phyloP scores from a whole-genome alignment of 2,888 invertebrate genomes.

The Hemicrepidius hirtus region DNA sequence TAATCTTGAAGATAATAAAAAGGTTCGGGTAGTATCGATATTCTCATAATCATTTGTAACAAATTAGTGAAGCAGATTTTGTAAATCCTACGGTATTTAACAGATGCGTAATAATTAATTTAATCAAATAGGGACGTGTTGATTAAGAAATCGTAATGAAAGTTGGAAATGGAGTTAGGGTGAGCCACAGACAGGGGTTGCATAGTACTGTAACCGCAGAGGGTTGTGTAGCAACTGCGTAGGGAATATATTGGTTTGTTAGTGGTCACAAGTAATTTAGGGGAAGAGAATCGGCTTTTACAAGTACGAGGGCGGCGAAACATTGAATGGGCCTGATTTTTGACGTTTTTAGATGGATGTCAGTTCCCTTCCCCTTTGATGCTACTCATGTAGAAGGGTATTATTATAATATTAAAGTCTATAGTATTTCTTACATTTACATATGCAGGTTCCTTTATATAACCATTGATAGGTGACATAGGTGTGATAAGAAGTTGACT shows the following conservation, averaged over 20 bases:
- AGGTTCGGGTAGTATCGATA: not conserved
- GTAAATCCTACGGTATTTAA: constrained; percentile 52
- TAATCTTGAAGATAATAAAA: not conserved
- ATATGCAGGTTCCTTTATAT: not conserved
- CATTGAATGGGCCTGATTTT: constrained; percentile 58
- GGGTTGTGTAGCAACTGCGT: constrained; percentile 56
- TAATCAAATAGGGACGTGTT: constrained; percentile 56
- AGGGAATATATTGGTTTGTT: constrained; percentile 60
- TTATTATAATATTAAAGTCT: constrained; percentile 48
- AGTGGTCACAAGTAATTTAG: constrained; percentile 63
- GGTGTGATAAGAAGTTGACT: constrained; percentile 8
- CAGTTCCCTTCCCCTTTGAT: constrained; percentile 42
- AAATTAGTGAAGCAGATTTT: constrained; percentile 33
- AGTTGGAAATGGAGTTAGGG: constrained; percentile 55
- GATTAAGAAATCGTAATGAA: constrained; percentile 58
- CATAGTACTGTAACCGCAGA: constrained; percentile 54
- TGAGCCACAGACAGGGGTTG: constrained; percentile 54
- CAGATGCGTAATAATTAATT: constrained; percentile 55
- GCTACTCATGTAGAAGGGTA: constrained; percentile 40
- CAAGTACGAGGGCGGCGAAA: constrained; percentile 58
- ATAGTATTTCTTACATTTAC: constrained; percentile 8
- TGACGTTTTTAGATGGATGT: constrained; percentile 56
- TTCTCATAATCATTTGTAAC: constrained; percentile 18
- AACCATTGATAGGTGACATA: constrained; percentile 1
- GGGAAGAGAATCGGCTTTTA: constrained; percentile 60